Percentiles rank a stretch among this genome's conserved stretches.
phyloP scores from a whole-genome alignment of 2,797 vertebrate species.

The Malurus splendens region DNA sequence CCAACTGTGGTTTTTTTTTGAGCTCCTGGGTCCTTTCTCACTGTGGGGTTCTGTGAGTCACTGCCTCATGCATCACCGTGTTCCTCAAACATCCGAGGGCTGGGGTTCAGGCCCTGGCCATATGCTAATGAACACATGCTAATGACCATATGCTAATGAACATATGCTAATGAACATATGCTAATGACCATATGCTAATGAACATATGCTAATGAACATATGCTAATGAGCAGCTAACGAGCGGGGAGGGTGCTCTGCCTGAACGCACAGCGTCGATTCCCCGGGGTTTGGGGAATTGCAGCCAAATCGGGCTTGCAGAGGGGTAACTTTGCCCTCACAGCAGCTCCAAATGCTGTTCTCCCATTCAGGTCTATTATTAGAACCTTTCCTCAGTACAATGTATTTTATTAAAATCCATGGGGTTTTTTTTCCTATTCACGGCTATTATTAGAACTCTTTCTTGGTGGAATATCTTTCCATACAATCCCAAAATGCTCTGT shows the following conservation, averaged over 20 bases:
- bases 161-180: background rate
- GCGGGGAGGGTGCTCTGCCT: background rate
- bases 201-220: background rate
- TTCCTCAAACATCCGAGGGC: rapidly evolving
- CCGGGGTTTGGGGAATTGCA: background rate
- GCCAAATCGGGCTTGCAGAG: background rate
- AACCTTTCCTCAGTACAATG: background rate
- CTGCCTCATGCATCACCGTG: background rate
- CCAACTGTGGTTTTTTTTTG: too few relatives aligned
- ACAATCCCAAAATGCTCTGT: background rate
- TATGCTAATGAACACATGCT: background rate
- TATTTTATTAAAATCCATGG: background rate
- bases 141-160: background rate
- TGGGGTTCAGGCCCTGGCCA: background rate
- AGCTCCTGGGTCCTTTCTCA: too few relatives aligned
- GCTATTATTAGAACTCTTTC: background rate
- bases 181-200: background rate
- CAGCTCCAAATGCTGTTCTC: background rate
- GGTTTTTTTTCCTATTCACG: background rate
- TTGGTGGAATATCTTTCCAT: background rate
- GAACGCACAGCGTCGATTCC: background rate
- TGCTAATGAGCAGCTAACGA: background rate
- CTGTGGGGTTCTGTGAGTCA: background rate
- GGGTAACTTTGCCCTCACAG: background rate
- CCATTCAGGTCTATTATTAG: background rate